Base-by-base conservation (phyloP, 2,888 invertebrate species). In the Troglohyphantes excavatus region DNA sequence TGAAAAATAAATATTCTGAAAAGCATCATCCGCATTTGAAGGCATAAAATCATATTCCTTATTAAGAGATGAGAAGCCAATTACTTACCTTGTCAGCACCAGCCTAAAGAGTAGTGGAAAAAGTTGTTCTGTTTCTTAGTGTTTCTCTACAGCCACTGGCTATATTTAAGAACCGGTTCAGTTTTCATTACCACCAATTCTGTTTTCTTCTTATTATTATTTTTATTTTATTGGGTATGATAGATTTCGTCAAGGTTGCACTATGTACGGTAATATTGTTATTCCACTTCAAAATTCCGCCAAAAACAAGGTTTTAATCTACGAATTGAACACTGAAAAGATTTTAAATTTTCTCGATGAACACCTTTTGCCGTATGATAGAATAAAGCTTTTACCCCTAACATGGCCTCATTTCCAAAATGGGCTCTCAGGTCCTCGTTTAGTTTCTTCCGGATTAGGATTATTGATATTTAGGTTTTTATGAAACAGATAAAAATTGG, bases 171-270 rank as follows among this genome's bases (percentile, higher is more conserved):
- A 88, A 88, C 87, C 87, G 87, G 87, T 88, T 88, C 86, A 79
- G 33, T 85, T 75, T 85, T 85, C 86, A 86, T 86, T 86, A 86
- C 79, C 79, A 73, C 79, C 63, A 70, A 72, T 72, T 39, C 46
- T 59, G 78, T 83, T 83, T 86, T 39, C 72, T 86, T 61, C 43
- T 59, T 79, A n/a, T n/a, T 53, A 53, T 53, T 17, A n/a, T n/a
- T n/a, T n/a, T n/a, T n/a, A n/a, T n/a, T n/a, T n/a, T n/a, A 53
- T 53, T 79, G 3, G 46, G 27, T n/a, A 65, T 72, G n/a, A 72
- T 65, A 23, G 17, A 46, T 53, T 72, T 23, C 79, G 79, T 70
- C 79, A 86, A 79, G 86, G 72, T 86, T 86, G 72, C 79, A 70
- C 70, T 72, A 78, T 68, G 27, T 59, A 61, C 21, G 39, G 61